Evolutionary conservation across 2,888 invertebrate species (phyloP).

Genomic region (Caenorhabditis angaria): DNA sequence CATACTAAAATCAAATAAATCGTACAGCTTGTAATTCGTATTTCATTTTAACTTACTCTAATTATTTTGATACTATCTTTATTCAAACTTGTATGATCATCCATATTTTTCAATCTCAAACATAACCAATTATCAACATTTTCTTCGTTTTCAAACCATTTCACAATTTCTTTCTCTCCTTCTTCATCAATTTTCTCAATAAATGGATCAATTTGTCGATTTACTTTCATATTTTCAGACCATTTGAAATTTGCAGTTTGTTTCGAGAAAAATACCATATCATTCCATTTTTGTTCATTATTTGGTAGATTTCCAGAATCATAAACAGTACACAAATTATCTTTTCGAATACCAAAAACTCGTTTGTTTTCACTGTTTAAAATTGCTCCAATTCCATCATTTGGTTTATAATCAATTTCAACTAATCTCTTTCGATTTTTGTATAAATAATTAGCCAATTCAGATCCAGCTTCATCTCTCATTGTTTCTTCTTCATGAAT

Average conservation of each 20-base stretch:
- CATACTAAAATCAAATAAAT: slow-evolving; percentile 21
- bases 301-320: slow-evolving; percentile 49
- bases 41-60: neutral
- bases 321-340: slow-evolving; percentile 45
- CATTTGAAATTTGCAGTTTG: slow-evolving; percentile 41
- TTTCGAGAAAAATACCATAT: slow-evolving; percentile 42
- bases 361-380: slow-evolving; percentile 1
- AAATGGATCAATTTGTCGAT: slow-evolving; percentile 21
- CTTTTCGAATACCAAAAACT: slow-evolving; percentile 26
- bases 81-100: neutral
- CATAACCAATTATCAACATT: slow-evolving; percentile 10
- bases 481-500: slow-evolving; percentile 34
- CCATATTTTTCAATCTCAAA: neutral
- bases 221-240: slow-evolving; percentile 36
- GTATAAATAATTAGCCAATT: slow-evolving; percentile 42
- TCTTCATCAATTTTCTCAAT: slow-evolving; percentile 10
- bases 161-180: slow-evolving; percentile 23
- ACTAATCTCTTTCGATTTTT: slow-evolving; percentile 51
- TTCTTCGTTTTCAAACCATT: slow-evolving; percentile 17
- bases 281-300: slow-evolving; percentile 49
- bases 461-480: slow-evolving; percentile 36
- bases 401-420: slow-evolving; percentile 29
- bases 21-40: no score
- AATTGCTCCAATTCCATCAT: slow-evolving; percentile 10
- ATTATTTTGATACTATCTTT: neutral